A percentile compares a stretch with the other conserved stretches of the same genome.
These are phyloP conservation scores for Zosterops borbonicus DNA, from an alignment of 2,113 vertebrate species.

Conservation along the genomic window DNA sequence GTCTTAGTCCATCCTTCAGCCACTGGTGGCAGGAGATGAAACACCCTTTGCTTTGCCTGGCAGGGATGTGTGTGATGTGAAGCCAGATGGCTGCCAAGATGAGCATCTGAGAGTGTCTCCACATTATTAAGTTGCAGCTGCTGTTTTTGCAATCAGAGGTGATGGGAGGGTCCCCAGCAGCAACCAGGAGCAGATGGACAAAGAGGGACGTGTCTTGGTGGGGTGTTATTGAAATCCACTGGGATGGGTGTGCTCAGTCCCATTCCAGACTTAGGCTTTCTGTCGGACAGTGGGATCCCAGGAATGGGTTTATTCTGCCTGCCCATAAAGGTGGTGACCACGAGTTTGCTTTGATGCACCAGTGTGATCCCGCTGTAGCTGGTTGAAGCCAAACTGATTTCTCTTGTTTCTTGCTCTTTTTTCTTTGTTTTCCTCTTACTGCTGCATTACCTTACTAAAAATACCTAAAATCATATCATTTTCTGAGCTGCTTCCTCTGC, in stretches of 20 bases:
- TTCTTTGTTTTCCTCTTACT: slow-evolving; percentile 16
- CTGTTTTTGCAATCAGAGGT: neutral
- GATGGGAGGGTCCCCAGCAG: neutral
- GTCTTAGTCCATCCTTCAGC: slow-evolving; percentile 4
- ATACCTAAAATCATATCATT: neutral
- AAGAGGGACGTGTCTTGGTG: neutral
- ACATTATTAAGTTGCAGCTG: neutral
- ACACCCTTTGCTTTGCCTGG: neutral
- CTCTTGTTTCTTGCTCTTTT: neutral
- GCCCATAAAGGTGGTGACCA: neutral
- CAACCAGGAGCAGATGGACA: neutral
- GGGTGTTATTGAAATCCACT: neutral
- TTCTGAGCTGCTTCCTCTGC: slow-evolving; percentile 38
- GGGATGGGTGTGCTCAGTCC: neutral
- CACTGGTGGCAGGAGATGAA: neutral
- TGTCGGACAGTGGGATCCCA: fast-evolving
- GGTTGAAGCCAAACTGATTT: neutral
- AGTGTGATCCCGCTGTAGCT: neutral
- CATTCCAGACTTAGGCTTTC: neutral
- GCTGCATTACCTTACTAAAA: slow-evolving; percentile 40
- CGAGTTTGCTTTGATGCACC: neutral
- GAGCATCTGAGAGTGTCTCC: slow-evolving; percentile 2
- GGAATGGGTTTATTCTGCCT: neutral
- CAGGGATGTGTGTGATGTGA: neutral
- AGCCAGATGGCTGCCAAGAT: slow-evolving; percentile 40